Conservation (phyloP, 2,888 invertebrate genomes). For the Cheilosia urbana region DNA sequence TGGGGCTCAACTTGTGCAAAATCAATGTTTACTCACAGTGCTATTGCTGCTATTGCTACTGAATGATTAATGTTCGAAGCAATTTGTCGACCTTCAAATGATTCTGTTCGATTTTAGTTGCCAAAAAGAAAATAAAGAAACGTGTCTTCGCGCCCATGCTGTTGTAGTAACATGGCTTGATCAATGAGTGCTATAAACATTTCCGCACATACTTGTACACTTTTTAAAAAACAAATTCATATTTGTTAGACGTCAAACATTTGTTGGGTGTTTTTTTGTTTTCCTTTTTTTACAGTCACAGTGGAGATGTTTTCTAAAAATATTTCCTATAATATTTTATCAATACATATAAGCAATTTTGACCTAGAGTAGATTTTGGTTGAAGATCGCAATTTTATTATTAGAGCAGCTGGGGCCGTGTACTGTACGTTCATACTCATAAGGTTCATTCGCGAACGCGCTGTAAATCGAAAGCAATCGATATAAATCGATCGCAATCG, state of each 20-base stretch:
- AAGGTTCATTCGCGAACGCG: too few relatives aligned
- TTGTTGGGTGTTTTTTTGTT: background rate
- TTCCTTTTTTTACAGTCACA: background rate
- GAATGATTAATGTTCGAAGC: slow-evolving; percentile 63
- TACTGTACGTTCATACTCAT: too few relatives aligned
- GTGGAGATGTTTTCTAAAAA: too few relatives aligned
- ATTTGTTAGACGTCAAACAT: slow-evolving; percentile 12
- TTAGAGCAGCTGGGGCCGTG: too few relatives aligned
- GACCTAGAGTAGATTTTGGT: too few relatives aligned
- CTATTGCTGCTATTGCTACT: background rate
- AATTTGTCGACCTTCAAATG: slow-evolving; percentile 61
- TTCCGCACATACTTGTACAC: slow-evolving; percentile 46
- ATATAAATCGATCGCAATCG: too few relatives aligned
- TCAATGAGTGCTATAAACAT: slow-evolving; percentile 8
- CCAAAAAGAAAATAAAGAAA: slow-evolving; percentile 32
- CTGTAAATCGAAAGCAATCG: too few relatives aligned
- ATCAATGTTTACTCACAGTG: slow-evolving; percentile 23
- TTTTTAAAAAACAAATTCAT: background rate
- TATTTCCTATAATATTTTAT: too few relatives aligned
- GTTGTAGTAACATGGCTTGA: slow-evolving; percentile 3
- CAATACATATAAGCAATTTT: too few relatives aligned
- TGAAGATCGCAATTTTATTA: too few relatives aligned
- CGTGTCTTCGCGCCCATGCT: slow-evolving; percentile 13
- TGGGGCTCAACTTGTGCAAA: slow-evolving; percentile 59
- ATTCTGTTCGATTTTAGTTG: slow-evolving; percentile 58